Conservation (phyloP, 2,113 vertebrate genomes). For the Sciurus niger region DNA sequence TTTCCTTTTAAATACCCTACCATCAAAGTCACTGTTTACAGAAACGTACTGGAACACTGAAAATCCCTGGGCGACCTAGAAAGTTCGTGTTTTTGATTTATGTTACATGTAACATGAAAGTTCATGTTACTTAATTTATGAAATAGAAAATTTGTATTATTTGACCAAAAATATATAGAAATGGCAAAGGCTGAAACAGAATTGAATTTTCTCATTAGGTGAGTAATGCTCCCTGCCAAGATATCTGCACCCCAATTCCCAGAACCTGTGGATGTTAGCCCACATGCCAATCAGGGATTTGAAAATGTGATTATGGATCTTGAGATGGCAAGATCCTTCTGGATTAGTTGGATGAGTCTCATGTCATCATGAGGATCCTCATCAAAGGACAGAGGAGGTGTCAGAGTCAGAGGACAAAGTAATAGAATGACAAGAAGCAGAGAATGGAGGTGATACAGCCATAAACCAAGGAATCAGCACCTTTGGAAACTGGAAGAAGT, state of each 20-base stretch:
- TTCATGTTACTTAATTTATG: background rate
- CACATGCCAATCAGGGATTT: background rate
- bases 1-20: background rate
- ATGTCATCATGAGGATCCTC: background rate
- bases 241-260: background rate
- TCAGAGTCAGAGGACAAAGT: background rate
- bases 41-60: background rate
- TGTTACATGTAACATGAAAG: no score
- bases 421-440: background rate
- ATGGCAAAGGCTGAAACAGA: background rate
- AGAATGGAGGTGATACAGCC: background rate
- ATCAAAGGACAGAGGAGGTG: background rate
- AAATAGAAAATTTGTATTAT: background rate
- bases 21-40: background rate
- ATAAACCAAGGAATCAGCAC: background rate
- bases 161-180: constrained; percentile 37
- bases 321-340: background rate
- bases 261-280: background rate
- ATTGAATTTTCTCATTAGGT: background rate
- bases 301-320: background rate
- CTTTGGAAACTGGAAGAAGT: background rate
- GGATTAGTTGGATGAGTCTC: background rate
- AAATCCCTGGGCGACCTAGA: background rate
- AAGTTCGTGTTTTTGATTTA: background rate
- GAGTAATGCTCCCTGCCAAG: background rate